Evolutionary conservation across 1,140 invertebrate species (phyloP), one percentile per base, ranked within the genome.

Genomic region (Lanistes nyassanus): DNA sequence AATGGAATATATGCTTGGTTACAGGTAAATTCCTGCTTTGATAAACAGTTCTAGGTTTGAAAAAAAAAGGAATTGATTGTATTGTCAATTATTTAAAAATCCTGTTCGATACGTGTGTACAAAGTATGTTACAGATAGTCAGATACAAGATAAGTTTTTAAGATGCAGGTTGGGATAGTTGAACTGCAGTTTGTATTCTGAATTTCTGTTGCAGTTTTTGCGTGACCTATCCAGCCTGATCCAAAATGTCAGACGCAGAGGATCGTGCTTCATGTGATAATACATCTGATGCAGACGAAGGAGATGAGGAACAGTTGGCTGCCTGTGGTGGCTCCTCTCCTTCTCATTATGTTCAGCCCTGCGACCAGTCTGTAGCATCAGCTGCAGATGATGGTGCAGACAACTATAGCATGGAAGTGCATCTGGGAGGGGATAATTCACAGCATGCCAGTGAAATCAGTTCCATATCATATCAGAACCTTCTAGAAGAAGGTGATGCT

Each of bases 401-500:
- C 68, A 88, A 86, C 75, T 65, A 87, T 42, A 86, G 85, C 65
- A 82, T 88, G 79, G 86, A 88, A 77, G 86, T 88, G 13, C 81
- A 86, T 51, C 80, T 88, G 67, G 85, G 86, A 60, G 87, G 86
- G 42, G 83, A 82, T 55, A 83, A 81, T 77, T 87, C 87, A 21
- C 79, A 85, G 29, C 86, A 86, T 66, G 82, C 86, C n/a, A 87
- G 85, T 83, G 87, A 88, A 75, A 83, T 88, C 9, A 87, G 85
- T 68, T 86, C 86, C 37, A 67, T 88, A 19, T 87, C 86, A 0
- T 87, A 86, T 70, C 86, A 87, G 76, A 87, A 87, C 77, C 78
- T 87, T 3, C 72, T 87, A 21, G 85, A 87, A 39, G 86, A 87
- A 64, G 82, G 79, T 3, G 84, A 85, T 19, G 73, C 80, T 23